Base-by-base conservation (phyloP, 2,113 vertebrate genomes). In the Vulpes ferrilata region DNA sequence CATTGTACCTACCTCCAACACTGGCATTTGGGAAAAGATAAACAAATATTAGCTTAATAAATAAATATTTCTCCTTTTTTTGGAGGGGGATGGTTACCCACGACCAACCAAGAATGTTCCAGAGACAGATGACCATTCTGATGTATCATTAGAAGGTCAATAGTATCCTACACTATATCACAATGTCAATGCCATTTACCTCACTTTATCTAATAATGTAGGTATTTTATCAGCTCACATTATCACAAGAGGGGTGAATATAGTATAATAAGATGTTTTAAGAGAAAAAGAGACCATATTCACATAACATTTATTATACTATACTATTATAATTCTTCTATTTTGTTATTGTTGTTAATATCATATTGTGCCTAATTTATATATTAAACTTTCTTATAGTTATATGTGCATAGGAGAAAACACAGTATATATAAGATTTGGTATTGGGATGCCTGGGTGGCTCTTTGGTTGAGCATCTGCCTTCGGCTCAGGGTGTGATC, bases 1-100 rank as follows among this genome's bases (percentile, higher is more conserved):
- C 1, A 23, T 17, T 71, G 25, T 53, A 25, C 0, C 16, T 32
- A 65, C 19, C 12, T 5, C 8, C 5, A 27, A 25, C 0, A 19
- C 62, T 69, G 16, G 16, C 8, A 27, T 83, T 53, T 5, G 17
- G 11, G 6, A 11, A 74, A 57, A 67, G 4, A 62, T 65, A 12
- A 60, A 67, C 1, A 51, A 48, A 71, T 71, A 23, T n/a, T 43
- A 43, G 11, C 22, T 51, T 51, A 78, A 30, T 27, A 78, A 78
- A 78, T 76, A 78, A 78, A 78, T 30, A 30, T 30, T 51, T 17
- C 43, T 51, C 74, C 9, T 78, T 7, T 78, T 51, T 78, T 48
- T 5, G 74, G 43, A 7, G 43, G 43, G 43, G 43, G 43, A 6
- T 6, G 43, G 43, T 30, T 43, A 27, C 25, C 74, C 13, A 10